Evolutionary conservation across 2,797 vertebrate species (phyloP), one percentile per base, ranked within the genome.

Genomic region (Tapirus indicus): DNA sequence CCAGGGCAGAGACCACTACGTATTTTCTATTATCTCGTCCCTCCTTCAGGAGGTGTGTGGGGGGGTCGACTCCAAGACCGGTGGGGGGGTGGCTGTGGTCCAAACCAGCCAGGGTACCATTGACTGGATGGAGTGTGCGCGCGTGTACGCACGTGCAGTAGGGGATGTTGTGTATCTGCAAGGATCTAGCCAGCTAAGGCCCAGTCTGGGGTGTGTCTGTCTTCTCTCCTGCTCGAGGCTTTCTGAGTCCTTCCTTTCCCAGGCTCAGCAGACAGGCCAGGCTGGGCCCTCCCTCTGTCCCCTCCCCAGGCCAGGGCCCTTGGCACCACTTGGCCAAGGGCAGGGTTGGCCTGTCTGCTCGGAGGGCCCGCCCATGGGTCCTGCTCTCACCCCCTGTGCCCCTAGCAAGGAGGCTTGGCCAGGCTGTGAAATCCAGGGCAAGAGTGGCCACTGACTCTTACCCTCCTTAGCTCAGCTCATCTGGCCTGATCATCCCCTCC

Each of bases 111-210:
- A 20, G 21, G 8, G 62, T 0, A 0, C 16, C 60, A 32, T 29
- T 3, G 17, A 9, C 60, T 10, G 60, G 68, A 8, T 38, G 38
- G 38, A 4, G 38, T 3, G 68, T 12, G n/a, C 6, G 27, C 1
- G 20, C 16, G 47, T 6, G 25, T 1, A 1, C 0, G n/a, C 6
- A 47, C 7, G 9, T 1, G 7, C 14, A 7, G 17, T 23, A 7
- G 9, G 14, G 25, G 14, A 21, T 5, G 35, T 0, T 27, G 54
- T 58, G 49, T 9, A 0, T 49, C 23, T 0, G 0, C 10, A 68
- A 88, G 29, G 35, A 7, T 62, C 25, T 16, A 21, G 10, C 32
- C 20, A 5, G 84, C 38, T 71, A 4, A 18, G 8, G 66, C 60
- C 64, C 56, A 29, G 16, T 20, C 8, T 58, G 84, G 16, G 12